These are phyloP conservation scores for Oegoconia quadripuncta DNA, from an alignment of 2,888 invertebrate species.

Conservation along the genomic window DNA sequence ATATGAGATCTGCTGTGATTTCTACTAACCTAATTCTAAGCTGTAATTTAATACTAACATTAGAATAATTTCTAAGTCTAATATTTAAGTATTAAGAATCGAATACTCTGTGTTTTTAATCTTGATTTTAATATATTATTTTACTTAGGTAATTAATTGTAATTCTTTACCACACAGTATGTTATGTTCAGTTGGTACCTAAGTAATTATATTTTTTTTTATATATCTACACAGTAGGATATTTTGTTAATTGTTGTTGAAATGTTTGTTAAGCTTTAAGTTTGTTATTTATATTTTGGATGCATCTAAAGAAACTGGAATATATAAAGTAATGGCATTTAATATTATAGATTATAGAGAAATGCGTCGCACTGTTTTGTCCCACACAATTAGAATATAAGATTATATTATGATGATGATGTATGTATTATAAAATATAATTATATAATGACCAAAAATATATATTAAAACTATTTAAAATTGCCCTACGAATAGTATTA, in stretches of 20 bases:
- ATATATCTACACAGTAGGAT: not conserved
- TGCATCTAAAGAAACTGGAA: slow-evolving; percentile 5
- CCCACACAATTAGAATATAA: slow-evolving; percentile 44
- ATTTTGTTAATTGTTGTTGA: slow-evolving; percentile 18
- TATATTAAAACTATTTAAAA: slow-evolving; percentile 30
- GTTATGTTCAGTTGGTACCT: too few species aligned
- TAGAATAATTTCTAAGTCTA: slow-evolving; percentile 10
- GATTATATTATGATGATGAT: slow-evolving; percentile 20
- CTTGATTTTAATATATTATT: too few species aligned
- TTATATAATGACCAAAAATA: slow-evolving; percentile 48
- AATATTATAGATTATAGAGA: not conserved
- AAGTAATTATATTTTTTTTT: slow-evolving; percentile 1
- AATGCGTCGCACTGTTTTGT: slow-evolving; percentile 66
- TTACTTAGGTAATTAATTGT: too few species aligned
- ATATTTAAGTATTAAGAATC: slow-evolving; percentile 6
- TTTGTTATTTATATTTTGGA: slow-evolving; percentile 7
- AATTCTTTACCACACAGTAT: too few species aligned
- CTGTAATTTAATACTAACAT: slow-evolving; percentile 24
- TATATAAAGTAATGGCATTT: not conserved
- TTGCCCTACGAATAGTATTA: slow-evolving; percentile 36
- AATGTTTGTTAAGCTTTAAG: slow-evolving; percentile 16
- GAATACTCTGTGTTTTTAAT: slow-evolving; percentile 13
- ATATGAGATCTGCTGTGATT: slow-evolving; percentile 66
- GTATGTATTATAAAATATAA: slow-evolving; percentile 21
- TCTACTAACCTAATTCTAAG: slow-evolving; percentile 46